phyloP scores from a whole-genome alignment of 2,888 invertebrate genomes.

The Tigriopus californicus region DNA sequence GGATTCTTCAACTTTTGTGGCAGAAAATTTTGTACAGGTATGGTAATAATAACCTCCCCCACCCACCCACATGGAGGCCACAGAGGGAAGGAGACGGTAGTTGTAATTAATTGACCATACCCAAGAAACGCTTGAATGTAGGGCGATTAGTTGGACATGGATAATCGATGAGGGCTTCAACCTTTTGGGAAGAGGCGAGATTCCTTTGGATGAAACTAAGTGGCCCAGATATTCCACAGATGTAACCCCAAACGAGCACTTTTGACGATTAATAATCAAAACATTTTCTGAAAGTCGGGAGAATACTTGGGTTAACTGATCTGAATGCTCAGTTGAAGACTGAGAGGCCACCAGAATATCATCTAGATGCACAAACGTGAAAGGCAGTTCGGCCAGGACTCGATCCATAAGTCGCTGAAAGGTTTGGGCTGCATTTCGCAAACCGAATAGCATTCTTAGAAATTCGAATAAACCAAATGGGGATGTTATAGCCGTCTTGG shows the following conservation, averaged over 20 bases:
- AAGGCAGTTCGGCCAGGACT: conserved; percentile 22
- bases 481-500: conserved; percentile 26
- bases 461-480: conserved; percentile 27
- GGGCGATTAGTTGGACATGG: neutral
- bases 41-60: no score
- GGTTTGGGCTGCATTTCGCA: conserved; percentile 27
- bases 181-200: neutral
- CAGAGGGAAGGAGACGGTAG: neutral
- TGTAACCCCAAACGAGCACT: neutral
- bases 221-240: neutral
- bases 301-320: neutral
- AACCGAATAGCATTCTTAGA: conserved; percentile 24
- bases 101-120: neutral
- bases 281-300: neutral
- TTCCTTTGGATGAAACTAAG: neutral
- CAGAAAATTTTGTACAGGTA: no score
- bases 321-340: neutral
- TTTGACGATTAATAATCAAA: neutral
- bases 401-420: conserved; percentile 27
- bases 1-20: no score
- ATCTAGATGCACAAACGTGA: conserved; percentile 24
- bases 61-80: no score
- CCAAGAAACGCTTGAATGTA: neutral
- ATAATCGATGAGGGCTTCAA: neutral
- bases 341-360: conserved; percentile 23